A percentile compares a stretch with the other conserved stretches of the same genome.
Evolutionary conservation across 1,140 invertebrate species (phyloP).

Genomic region (Drosophila leontia): DNA sequence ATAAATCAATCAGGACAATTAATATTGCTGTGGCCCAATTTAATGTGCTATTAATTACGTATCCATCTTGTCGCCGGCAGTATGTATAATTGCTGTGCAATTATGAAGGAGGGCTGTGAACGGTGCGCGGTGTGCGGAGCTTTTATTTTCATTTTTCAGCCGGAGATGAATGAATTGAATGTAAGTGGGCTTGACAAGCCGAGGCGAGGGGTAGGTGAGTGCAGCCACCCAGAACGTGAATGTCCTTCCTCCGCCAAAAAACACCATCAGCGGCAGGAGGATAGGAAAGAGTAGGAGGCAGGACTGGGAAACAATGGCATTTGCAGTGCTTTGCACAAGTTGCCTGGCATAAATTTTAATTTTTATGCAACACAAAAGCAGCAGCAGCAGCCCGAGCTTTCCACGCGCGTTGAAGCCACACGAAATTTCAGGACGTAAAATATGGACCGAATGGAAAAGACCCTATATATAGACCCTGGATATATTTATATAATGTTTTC

Average conservation of each 20-base stretch:
- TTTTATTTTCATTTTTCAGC: constrained; percentile 52
- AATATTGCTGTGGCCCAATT: constrained; percentile 70
- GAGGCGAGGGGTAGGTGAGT: constrained; percentile 4
- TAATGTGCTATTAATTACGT: constrained; percentile 76
- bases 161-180: constrained; percentile 55
- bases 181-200: constrained; percentile 56
- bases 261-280: constrained; percentile 16
- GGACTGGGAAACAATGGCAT: constrained; percentile 69
- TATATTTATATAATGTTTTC: not conserved
- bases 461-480: not conserved
- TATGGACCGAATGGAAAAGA: not conserved
- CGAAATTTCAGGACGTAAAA: constrained; percentile 22
- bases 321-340: constrained; percentile 78
- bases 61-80: constrained; percentile 65
- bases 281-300: constrained; percentile 1
- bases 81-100: constrained; percentile 56
- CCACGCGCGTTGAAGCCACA: constrained; percentile 47
- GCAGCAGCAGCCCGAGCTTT: constrained; percentile 54
- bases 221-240: constrained; percentile 60
- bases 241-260: constrained; percentile 56
- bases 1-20: constrained; percentile 75
- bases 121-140: not conserved
- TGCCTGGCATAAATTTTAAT: constrained; percentile 80
- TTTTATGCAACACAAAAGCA: constrained; percentile 80
- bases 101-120: constrained; percentile 29